phyloP scores from a whole-genome alignment of 2,797 vertebrate species.

The Melanotaenia parkinsoni region DNA sequence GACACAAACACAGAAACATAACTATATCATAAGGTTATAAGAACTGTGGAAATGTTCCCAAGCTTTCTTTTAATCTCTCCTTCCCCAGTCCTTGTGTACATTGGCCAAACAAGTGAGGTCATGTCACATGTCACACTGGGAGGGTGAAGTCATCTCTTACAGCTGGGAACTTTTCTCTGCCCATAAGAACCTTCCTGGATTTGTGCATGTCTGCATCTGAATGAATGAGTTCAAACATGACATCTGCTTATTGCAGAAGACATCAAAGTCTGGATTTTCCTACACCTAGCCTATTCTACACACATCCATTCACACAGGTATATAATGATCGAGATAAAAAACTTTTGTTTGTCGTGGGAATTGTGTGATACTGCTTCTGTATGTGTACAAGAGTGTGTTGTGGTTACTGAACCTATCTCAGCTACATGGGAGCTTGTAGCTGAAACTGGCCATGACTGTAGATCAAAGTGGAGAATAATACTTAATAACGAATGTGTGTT shows the following conservation, averaged over 20 bases:
- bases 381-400: slow-evolving; percentile 28
- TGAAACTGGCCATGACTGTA: slow-evolving; percentile 11
- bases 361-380: slow-evolving; percentile 5
- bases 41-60: neutral
- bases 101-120: neutral
- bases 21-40: neutral
- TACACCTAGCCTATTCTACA: slow-evolving; percentile 8
- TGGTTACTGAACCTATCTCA: slow-evolving; percentile 38
- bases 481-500: neutral
- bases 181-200: neutral
- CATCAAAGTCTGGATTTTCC: slow-evolving; percentile 38
- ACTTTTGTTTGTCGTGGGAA: slow-evolving; percentile 2
- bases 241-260: slow-evolving; percentile 15
- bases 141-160: neutral
- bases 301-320: slow-evolving; percentile 7
- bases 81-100: neutral
- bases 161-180: neutral
- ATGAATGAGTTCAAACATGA: slow-evolving; percentile 24
- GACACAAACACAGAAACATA: neutral
- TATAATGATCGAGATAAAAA: slow-evolving; percentile 18
- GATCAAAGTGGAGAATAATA: slow-evolving; percentile 36
- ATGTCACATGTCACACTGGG: slow-evolving; percentile 1
- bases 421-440: slow-evolving; percentile 8
- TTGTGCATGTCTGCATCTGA: slow-evolving; percentile 3
- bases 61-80: neutral